Evolutionary conservation across 2,888 invertebrate genomes (phyloP).

Genomic region (Thymelicus sylvestris): DNA sequence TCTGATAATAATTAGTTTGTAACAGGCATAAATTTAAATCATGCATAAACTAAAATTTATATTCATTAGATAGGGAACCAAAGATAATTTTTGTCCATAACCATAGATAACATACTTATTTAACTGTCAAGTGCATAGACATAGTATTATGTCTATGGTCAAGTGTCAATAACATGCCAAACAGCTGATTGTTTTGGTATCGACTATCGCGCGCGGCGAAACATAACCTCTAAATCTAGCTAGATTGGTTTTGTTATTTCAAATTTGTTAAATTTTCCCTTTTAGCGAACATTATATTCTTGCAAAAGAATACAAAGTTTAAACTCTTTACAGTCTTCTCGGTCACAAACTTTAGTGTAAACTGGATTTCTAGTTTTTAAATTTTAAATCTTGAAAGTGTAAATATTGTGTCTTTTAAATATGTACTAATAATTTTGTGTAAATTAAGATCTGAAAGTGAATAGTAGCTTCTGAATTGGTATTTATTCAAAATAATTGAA

Average conservation of each 20-base stretch:
- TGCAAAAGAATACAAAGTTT: neutral
- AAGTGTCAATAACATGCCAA: neutral
- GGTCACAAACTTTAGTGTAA: neutral
- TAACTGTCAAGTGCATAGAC: no score
- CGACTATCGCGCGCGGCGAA: conserved; percentile 2
- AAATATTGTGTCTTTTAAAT: neutral
- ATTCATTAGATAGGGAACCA: no score
- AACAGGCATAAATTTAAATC: no score
- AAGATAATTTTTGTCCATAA: no score
- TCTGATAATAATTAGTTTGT: no score
- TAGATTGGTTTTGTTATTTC: neutral
- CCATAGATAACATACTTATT: no score
- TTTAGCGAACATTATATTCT: no score
- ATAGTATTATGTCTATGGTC: no score
- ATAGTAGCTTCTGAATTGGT: no score
- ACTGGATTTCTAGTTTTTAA: neutral
- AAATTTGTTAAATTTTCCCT: neutral
- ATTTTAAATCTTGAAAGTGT: neutral
- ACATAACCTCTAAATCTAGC: neutral
- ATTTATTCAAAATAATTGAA: neutral
- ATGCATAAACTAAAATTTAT: no score
- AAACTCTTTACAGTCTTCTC: neutral
- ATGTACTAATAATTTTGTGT: no score
- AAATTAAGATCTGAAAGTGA: no score
- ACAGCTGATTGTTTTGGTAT: conserved; percentile 6